Evolutionary conservation across 2,888 invertebrate species (phyloP).

Genomic region (Nomada ferruginata): DNA sequence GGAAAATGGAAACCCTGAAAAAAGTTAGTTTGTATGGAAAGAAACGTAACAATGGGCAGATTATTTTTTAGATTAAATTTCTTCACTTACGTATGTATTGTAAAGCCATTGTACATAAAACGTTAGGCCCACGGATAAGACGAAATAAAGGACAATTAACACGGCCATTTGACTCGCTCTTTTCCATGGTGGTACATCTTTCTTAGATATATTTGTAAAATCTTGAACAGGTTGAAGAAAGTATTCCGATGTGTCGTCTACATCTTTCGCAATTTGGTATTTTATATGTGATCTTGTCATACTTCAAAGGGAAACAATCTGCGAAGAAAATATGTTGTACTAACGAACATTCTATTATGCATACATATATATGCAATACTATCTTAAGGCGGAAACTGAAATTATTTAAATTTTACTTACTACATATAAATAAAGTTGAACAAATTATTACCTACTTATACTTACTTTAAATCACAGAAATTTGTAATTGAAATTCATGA

Average conservation of each 20-base stretch:
- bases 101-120: constrained; percentile 98
- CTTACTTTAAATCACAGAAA: background rate
- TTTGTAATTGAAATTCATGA: constrained; percentile 2
- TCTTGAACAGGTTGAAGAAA: constrained; percentile 78
- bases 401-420: background rate
- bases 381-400: background rate
- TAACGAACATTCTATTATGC: background rate
- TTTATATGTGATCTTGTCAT: constrained; percentile 82
- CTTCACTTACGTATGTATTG: constrained; percentile 86
- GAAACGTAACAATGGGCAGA: constrained; percentile 4
- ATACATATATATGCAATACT: background rate
- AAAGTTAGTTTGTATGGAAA: background rate
- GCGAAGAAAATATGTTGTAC: constrained; percentile 25
- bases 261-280: constrained; percentile 81
- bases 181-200: constrained; percentile 73
- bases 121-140: constrained; percentile 96
- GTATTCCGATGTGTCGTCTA: constrained; percentile 78
- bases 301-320: constrained; percentile 60
- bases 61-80: constrained; percentile 2
- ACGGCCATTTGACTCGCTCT: constrained; percentile 80
- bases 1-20: constrained; percentile 94
- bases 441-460: background rate
- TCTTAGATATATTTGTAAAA: constrained; percentile 73
- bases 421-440: background rate
- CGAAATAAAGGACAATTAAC: constrained; percentile 93